A percentile compares a stretch with the other conserved stretches of the same genome.
phyloP scores from a whole-genome alignment of 2,113 vertebrate species.

The Pelecanoides urinatrix region DNA sequence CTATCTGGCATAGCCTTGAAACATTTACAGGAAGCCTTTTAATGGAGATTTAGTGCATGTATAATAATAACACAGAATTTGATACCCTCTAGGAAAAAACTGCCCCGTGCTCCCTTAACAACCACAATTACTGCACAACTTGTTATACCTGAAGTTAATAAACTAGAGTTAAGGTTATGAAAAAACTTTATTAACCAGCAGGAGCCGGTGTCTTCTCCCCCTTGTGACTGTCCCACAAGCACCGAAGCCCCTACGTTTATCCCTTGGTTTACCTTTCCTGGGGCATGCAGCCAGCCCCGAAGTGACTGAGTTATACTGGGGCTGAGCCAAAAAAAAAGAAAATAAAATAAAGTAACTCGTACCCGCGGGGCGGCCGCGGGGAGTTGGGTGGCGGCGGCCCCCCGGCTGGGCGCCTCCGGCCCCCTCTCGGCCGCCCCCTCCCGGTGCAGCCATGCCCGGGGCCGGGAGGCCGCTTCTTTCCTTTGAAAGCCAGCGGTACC shows the following conservation, averaged over 20 bases:
- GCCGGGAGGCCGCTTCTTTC: neutral
- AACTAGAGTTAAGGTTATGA: neutral
- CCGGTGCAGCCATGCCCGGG: neutral
- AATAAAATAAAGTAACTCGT: neutral
- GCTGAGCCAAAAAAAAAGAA: neutral
- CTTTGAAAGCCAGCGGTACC: neutral
- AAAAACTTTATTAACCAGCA: neutral
- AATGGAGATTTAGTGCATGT: slow-evolving; percentile 20
- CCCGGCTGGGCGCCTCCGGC: neutral
- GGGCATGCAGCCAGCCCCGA: neutral
- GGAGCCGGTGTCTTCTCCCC: neutral
- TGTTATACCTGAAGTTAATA: slow-evolving; percentile 15
- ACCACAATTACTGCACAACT: neutral
- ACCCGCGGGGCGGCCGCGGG: slow-evolving; percentile 2
- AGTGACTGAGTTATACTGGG: neutral
- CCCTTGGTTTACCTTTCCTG: neutral
- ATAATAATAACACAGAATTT: neutral
- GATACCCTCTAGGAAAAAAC: slow-evolving; percentile 12
- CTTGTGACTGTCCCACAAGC: neutral
- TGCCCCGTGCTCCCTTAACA: neutral
- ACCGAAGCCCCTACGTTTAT: neutral
- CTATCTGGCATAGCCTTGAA: slow-evolving; percentile 23
- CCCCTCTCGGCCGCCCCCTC: neutral
- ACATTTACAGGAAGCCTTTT: neutral
- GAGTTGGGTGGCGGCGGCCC: neutral